phyloP scores from a whole-genome alignment of 1,140 invertebrate species.

The Philopotamus ludificatus region DNA sequence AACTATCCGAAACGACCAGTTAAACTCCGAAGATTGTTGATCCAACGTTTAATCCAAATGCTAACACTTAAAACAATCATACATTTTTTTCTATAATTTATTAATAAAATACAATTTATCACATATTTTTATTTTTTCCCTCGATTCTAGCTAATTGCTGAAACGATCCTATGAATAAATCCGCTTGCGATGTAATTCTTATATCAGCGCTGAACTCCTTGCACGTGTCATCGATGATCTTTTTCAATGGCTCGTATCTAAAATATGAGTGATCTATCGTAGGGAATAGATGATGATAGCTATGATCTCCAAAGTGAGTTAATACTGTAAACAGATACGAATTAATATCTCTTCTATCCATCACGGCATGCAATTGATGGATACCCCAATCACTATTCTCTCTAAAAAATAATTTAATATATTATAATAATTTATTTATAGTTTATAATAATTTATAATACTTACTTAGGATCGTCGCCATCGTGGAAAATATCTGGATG shows the following conservation, averaged over 20 bases:
- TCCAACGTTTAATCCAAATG: no score
- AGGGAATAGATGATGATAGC: conserved; percentile 79
- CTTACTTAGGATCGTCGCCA: conserved; percentile 66
- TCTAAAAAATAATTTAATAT: conserved; percentile 21
- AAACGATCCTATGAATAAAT: conserved; percentile 68
- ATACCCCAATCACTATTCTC: conserved; percentile 75
- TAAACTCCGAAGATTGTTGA: no score
- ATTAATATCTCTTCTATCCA: conserved; percentile 70
- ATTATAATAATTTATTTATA: neutral
- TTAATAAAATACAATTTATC: no score
- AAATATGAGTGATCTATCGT: conserved; percentile 76
- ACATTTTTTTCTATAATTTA: no score
- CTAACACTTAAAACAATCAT: no score
- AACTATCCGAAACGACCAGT: no score
- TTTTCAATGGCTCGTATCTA: conserved; percentile 61
- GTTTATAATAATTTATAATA: neutral
- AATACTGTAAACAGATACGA: conserved; percentile 66
- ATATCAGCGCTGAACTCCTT: conserved; percentile 66
- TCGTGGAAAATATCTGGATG: conserved; percentile 83
- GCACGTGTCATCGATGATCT: conserved; percentile 66
- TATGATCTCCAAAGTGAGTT: conserved; percentile 75
- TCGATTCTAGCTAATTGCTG: conserved; percentile 63
- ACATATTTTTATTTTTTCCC: no score
- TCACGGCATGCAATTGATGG: conserved; percentile 72
- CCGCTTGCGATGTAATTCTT: conserved; percentile 57